phyloP scores from a whole-genome alignment of 2,888 invertebrate genomes.

The Plebejus anna region DNA sequence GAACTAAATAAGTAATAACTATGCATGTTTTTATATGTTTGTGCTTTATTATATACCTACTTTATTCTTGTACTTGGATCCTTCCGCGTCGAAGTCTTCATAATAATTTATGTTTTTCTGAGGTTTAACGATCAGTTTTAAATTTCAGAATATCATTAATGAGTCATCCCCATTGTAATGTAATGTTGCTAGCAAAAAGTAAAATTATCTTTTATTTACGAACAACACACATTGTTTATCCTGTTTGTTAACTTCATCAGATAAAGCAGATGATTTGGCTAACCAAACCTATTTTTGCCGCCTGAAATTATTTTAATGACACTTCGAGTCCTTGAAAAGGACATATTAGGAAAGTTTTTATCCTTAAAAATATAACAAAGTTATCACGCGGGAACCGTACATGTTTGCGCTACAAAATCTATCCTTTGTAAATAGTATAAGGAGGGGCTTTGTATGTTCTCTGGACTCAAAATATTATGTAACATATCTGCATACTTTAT shows the following conservation, averaged over 20 bases:
- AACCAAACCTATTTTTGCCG: neutral
- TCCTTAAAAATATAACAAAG: no score
- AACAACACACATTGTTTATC: neutral
- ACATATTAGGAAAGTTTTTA: no score
- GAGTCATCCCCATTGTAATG: neutral
- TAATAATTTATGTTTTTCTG: neutral
- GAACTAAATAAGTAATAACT: neutral
- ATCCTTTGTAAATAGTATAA: no score
- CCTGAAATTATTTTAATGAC: no score
- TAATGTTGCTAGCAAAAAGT: neutral
- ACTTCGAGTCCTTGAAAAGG: no score
- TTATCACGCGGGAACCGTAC: no score
- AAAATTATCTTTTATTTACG: neutral
- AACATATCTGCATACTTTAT: no score
- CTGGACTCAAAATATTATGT: no score
- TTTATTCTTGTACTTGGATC: neutral
- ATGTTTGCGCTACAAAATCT: no score
- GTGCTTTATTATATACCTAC: neutral
- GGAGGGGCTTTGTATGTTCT: no score
- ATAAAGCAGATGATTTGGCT: neutral
- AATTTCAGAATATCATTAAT: neutral
- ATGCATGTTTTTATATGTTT: neutral
- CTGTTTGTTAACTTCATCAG: neutral
- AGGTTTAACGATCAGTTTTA: neutral
- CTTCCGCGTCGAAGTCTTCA: slow-evolving; percentile 1